phyloP scores from a whole-genome alignment of 2,113 vertebrate species.

The Cheirogaleus medius region DNA sequence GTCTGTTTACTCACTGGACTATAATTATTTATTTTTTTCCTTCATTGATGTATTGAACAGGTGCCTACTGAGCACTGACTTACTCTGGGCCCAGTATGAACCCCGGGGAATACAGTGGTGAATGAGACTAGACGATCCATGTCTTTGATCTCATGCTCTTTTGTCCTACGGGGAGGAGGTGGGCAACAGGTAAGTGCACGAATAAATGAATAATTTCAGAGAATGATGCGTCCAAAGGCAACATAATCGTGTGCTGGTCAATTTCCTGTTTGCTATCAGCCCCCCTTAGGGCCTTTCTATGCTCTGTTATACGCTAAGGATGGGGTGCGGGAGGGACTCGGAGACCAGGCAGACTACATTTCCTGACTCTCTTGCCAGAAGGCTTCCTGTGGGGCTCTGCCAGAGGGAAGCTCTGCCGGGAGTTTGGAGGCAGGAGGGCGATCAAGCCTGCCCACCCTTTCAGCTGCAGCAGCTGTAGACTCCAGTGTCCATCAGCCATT shows the following conservation, averaged over 20 bases:
- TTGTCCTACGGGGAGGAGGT: background rate
- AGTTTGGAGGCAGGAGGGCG: background rate
- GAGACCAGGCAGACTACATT: background rate
- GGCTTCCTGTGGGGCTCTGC: background rate
- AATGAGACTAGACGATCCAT: background rate
- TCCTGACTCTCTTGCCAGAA: background rate
- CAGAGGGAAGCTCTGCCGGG: background rate
- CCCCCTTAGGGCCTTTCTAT: background rate
- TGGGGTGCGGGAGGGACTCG: too few species aligned
- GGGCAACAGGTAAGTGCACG: background rate
- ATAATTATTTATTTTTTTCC: background rate
- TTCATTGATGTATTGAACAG: background rate
- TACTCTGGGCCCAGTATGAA: accelerated
- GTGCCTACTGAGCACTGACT: background rate
- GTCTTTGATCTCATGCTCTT: background rate
- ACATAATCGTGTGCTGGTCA: background rate
- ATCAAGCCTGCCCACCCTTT: background rate
- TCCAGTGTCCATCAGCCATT: background rate
- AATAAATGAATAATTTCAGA: background rate
- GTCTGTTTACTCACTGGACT: background rate
- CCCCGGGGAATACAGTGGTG: background rate
- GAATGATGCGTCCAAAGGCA: background rate
- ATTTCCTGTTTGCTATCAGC: background rate
- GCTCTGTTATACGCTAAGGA: too few species aligned
- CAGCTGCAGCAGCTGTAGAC: background rate